Evolutionary conservation across 2,888 invertebrate genomes (phyloP).

Genomic region (Dendrolimus pini): DNA sequence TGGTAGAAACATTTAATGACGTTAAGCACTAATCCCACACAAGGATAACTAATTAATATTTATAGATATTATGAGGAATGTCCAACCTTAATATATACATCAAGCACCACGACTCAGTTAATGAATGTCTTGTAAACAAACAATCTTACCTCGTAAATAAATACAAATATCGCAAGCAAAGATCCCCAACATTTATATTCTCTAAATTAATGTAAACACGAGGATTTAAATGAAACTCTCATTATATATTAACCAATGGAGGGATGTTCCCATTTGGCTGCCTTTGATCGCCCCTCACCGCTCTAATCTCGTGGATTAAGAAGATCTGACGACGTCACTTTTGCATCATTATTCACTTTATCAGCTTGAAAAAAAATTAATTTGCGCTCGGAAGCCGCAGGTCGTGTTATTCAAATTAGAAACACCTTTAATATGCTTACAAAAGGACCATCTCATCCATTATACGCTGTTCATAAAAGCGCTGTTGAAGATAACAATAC

Average conservation of each 20-base stretch:
- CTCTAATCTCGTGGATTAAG: conserved; percentile 57
- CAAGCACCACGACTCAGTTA: not conserved
- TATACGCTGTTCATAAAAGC: conserved; percentile 10
- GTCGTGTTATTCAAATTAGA: not conserved
- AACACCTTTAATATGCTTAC: not conserved
- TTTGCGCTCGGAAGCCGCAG: conserved; percentile 24
- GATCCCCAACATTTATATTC: conserved; percentile 35
- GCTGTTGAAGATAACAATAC: not conserved
- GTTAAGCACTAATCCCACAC: too few relatives aligned
- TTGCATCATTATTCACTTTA: conserved; percentile 65
- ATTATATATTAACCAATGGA: conserved; percentile 67
- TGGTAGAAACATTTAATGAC: too few relatives aligned
- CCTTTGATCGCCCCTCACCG: conserved; percentile 56
- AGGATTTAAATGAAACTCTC: conserved; percentile 49
- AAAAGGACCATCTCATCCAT: not conserved
- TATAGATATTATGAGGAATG: too few relatives aligned
- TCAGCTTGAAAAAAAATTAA: conserved; percentile 51
- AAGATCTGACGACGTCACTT: conserved; percentile 48
- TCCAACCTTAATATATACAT: too few relatives aligned
- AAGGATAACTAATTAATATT: too few relatives aligned
- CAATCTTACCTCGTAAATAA: conserved; percentile 12
- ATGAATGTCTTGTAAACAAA: conserved; percentile 5
- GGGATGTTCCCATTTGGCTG: conserved; percentile 47
- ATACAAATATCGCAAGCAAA: conserved; percentile 10
- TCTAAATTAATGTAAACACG: conserved; percentile 67